phyloP scores from a whole-genome alignment of 1,140 invertebrate genomes.

The Lysiphlebus fabarum region DNA sequence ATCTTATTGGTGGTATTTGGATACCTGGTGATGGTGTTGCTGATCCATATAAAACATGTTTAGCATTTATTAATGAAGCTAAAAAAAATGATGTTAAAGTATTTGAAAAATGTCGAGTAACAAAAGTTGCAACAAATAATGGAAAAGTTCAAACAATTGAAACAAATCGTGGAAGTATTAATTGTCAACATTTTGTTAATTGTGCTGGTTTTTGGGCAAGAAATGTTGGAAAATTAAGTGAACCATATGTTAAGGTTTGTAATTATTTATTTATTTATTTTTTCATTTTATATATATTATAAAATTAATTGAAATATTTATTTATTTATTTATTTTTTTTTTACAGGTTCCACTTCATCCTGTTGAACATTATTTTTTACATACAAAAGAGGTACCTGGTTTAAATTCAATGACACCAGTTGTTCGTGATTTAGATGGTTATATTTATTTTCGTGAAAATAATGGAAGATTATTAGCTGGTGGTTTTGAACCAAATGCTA shows the following conservation, averaged over 20 bases:
- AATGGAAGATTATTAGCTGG: conserved; percentile 76
- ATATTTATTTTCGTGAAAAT: conserved; percentile 81
- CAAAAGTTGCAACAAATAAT: conserved; percentile 65
- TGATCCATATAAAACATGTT: conserved; percentile 80
- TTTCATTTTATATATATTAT: not conserved
- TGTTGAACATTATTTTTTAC: conserved; percentile 89
- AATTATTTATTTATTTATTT: not conserved
- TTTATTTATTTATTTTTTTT: conserved; percentile 12
- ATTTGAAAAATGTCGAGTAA: conserved; percentile 78
- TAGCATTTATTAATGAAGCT: conserved; percentile 73
- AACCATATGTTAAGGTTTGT: conserved; percentile 74
- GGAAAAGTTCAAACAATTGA: conserved; percentile 69
- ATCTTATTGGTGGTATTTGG: conserved; percentile 86
- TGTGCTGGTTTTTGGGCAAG: conserved; percentile 81
- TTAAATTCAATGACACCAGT: conserved; percentile 77
- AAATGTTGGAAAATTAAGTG: conserved; percentile 76
- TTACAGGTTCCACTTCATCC: conserved; percentile 77
- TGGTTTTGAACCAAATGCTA: conserved; percentile 83
- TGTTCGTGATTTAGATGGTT: conserved; percentile 84
- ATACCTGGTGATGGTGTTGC: conserved; percentile 90
- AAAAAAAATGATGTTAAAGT: conserved; percentile 74
- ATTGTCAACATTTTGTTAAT: conserved; percentile 90
- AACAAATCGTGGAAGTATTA: conserved; percentile 72
- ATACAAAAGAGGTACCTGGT: conserved; percentile 74
- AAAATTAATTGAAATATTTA: not conserved